Base-by-base conservation (phyloP, 2,113 vertebrate species). In the Daubentonia madagascariensis region DNA sequence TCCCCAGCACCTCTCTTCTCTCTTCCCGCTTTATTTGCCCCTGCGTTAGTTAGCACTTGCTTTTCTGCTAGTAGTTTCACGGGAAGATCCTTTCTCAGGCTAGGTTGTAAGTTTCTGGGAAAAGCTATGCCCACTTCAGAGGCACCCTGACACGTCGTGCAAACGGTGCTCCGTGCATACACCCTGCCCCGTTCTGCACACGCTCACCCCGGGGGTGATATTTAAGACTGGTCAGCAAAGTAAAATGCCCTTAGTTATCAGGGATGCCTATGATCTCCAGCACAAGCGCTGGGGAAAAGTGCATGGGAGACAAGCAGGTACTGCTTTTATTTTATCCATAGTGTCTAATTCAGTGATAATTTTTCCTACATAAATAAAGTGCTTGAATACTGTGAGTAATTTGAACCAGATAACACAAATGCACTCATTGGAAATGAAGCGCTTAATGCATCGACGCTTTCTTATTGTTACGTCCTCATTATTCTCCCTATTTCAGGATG, bases 401-500 rank as follows among this genome's bases (percentile, higher is more conserved):
- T 93, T 72, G 85, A 85, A 52, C 52, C 18, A 8, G 54, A 35
- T 3, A 70, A 30, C n/a, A 40, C 13, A 79, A 70, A 85, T 70
- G 88, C 85, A 86, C 65, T 93, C 81, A 18, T 4, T 65, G 78
- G 50, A 94, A 67, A 84, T 10, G 68, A 86, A 94, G 57, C 32
- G 45, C 54, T 78, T 70, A 61, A 75, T 18, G 59, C 28, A 12
- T 37, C 61, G 93, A n/a, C n/a, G 67, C 83, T 96, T 79, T 68
- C 68, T 78, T 89, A 28, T 75, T 70, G 83, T 57, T 70, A 61
- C 23, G n/a, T 83, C 85, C 40, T 43, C 80, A 87, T 91, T 91
- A 52, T 85, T 89, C 81, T 86, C 50, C 63, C 67, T 75, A 83
- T 95, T 83, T 95, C 91, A 76, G 78, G 67, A 85, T 9, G 10